Evolutionary conservation across 2,888 invertebrate species (phyloP).

Genomic region (Ophion costatus): DNA sequence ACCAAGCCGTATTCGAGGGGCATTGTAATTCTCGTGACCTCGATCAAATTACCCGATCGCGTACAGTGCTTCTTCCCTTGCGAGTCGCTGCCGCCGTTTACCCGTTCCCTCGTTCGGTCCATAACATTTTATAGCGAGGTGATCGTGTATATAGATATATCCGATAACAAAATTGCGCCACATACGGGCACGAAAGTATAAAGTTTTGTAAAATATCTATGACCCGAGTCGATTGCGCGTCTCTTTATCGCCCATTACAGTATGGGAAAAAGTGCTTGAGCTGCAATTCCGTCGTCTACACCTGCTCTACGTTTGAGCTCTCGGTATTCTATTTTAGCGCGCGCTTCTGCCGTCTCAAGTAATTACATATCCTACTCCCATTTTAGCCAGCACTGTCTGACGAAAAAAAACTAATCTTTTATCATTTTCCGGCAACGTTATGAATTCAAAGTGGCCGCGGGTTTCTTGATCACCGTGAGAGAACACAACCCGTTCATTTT

Average conservation of each 20-base stretch:
- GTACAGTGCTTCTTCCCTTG: slow-evolving; percentile 12
- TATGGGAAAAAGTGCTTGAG: neutral
- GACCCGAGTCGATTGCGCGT: neutral
- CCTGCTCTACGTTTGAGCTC: slow-evolving; percentile 39
- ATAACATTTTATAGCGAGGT: slow-evolving; percentile 10
- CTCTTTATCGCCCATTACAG: neutral
- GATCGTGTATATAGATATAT: neutral
- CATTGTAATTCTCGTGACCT: slow-evolving; percentile 37
- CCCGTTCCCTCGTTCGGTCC: slow-evolving; percentile 20
- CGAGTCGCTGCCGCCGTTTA: neutral
- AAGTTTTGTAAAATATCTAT: neutral
- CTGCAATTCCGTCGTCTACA: slow-evolving; percentile 22
- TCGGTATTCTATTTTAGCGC: neutral
- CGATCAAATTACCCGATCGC: slow-evolving; percentile 37
- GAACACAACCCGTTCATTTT: neutral
- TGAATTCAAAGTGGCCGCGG: neutral
- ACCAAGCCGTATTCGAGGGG: neutral
- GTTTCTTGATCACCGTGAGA: neutral
- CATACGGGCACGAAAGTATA: slow-evolving; percentile 8
- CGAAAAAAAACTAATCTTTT: slow-evolving; percentile 4
- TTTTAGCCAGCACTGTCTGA: neutral
- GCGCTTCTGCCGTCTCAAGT: slow-evolving; percentile 18
- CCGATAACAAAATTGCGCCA: slow-evolving; percentile 9
- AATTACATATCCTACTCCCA: neutral
- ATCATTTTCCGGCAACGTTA: neutral